These are phyloP conservation scores for Crioceris asparagi DNA, from an alignment of 2,888 invertebrate genomes.

Conservation along the genomic window DNA sequence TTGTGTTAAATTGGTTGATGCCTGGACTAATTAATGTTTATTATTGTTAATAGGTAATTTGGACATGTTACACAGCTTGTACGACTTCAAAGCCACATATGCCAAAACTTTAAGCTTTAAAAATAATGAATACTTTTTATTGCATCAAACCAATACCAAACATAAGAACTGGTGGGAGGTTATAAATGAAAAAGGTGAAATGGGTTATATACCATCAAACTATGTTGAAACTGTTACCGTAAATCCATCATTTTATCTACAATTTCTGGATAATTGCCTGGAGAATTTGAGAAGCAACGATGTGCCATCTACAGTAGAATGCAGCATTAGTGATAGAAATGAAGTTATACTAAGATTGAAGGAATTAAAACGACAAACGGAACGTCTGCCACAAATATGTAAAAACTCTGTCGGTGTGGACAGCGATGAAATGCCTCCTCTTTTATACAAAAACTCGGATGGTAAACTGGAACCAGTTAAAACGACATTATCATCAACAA, in stretches of 20 bases:
- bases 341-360: slow-evolving; percentile 50
- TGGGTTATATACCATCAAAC: slow-evolving; percentile 80
- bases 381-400: slow-evolving; percentile 31
- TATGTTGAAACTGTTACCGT: slow-evolving; percentile 74
- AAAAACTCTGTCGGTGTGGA: slow-evolving; percentile 27
- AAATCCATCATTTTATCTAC: slow-evolving; percentile 56
- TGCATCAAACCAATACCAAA: slow-evolving; percentile 68
- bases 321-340: slow-evolving; percentile 42
- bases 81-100: slow-evolving; percentile 75
- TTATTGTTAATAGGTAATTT: slow-evolving; percentile 48
- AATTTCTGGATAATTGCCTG: slow-evolving; percentile 62
- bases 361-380: slow-evolving; percentile 55
- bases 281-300: slow-evolving; percentile 32
- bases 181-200: slow-evolving; percentile 67
- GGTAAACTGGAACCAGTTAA: slow-evolving; percentile 28
- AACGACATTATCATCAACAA: too few species aligned
- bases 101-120: slow-evolving; percentile 73
- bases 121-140: slow-evolving; percentile 68
- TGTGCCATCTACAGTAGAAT: slow-evolving; percentile 14
- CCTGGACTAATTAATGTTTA: slow-evolving; percentile 20
- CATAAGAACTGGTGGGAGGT: slow-evolving; percentile 86
- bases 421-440: slow-evolving; percentile 26
- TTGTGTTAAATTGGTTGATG: too few species aligned
- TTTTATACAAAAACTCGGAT: slow-evolving; percentile 32
- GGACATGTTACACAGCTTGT: slow-evolving; percentile 75